A percentile compares a stretch with the other conserved stretches of the same genome.
phyloP scores from a whole-genome alignment of 2,797 vertebrate species.

The Premnoplex brunnescens region DNA sequence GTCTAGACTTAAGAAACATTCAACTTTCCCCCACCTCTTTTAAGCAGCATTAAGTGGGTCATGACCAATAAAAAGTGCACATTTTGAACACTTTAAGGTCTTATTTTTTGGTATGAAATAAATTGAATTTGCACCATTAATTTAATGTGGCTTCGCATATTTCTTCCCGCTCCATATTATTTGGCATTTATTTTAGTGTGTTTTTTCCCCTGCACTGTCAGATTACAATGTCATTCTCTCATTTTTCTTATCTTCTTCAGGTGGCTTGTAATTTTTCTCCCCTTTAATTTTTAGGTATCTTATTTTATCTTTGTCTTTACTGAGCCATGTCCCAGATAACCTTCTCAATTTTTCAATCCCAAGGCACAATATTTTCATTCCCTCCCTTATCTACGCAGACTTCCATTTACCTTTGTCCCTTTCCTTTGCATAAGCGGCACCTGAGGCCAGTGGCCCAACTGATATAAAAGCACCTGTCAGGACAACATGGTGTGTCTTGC shows the following conservation, averaged over 20 bases:
- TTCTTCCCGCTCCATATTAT: fast-evolving
- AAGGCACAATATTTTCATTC: background rate
- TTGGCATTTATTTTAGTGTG: background rate
- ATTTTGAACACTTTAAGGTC: background rate
- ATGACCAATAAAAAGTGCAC: background rate
- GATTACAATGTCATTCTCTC: background rate
- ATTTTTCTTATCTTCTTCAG: background rate
- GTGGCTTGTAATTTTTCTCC: background rate
- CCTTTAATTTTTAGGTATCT: background rate
- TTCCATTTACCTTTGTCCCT: background rate
- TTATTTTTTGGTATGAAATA: background rate
- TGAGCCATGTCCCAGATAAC: fast-evolving
- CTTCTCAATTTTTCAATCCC: background rate
- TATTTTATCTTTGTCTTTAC: background rate
- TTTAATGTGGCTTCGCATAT: background rate
- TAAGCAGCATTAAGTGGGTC: background rate
- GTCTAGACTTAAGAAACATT: background rate
- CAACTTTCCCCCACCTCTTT: background rate
- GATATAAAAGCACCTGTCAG: background rate
- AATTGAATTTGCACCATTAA: background rate
- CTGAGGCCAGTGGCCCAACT: background rate
- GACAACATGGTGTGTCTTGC: background rate
- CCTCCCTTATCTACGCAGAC: background rate
- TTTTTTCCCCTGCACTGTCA: fast-evolving
- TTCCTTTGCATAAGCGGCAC: background rate